These are phyloP conservation scores for Falco concolor DNA, from an alignment of 2,797 vertebrate genomes.

Conservation along the genomic window DNA sequence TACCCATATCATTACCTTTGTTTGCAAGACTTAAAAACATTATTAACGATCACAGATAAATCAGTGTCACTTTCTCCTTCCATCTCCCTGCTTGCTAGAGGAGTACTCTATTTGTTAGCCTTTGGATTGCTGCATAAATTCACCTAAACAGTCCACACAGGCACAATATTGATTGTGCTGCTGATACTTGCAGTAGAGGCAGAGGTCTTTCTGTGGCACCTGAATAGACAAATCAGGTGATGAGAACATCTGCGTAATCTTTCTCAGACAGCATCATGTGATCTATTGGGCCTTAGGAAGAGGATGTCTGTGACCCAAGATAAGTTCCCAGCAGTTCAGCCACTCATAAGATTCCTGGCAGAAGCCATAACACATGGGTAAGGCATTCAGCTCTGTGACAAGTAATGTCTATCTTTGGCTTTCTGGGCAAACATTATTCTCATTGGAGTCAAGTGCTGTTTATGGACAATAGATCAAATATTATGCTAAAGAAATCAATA, in stretches of 20 bases:
- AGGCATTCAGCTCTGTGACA: neutral
- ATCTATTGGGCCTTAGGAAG: neutral
- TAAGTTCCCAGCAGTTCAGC: neutral
- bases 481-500: neutral
- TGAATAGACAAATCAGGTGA: constrained; percentile 21
- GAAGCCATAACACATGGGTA: neutral
- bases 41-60: constrained; percentile 1
- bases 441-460: neutral
- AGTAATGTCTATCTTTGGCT: neutral
- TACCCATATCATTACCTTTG: constrained; percentile 1
- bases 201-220: neutral
- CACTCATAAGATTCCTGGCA: neutral
- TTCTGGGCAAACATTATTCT: neutral
- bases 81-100: neutral
- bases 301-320: neutral
- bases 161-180: neutral
- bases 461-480: neutral
- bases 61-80: constrained; percentile 2
- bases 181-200: neutral
- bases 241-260: neutral
- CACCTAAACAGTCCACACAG: neutral
- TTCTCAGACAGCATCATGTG: neutral
- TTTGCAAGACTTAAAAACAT: constrained; percentile 24
- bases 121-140: neutral
- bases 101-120: neutral